Evolutionary conservation across 2,113 vertebrate species (phyloP).

Genomic region (Aleadryas rufinucha): DNA sequence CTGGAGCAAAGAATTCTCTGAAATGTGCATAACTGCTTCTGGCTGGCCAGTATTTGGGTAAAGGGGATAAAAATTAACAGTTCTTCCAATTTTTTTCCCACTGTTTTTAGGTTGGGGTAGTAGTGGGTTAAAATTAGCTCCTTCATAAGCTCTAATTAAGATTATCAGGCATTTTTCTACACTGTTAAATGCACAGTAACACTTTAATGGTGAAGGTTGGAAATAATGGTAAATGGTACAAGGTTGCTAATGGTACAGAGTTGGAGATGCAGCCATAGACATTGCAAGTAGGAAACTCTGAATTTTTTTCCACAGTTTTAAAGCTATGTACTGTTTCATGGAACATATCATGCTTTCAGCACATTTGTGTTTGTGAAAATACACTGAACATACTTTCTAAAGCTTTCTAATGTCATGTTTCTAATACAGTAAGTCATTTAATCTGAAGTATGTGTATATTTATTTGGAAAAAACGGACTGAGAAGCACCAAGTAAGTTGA

Average conservation of each 20-base stretch:
- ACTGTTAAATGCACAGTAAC: neutral
- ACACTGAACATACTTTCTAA: neutral
- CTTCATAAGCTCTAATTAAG: neutral
- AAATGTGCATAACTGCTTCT: accelerated
- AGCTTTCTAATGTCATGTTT: neutral
- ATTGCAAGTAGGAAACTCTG: neutral
- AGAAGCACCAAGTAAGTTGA: neutral
- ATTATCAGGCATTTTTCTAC: neutral
- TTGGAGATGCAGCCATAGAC: neutral
- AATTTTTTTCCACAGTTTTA: neutral
- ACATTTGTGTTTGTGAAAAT: neutral
- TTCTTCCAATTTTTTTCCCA: neutral
- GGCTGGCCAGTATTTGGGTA: neutral
- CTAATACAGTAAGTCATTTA: neutral
- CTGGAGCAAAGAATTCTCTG: neutral
- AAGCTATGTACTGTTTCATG: neutral
- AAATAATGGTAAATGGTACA: neutral
- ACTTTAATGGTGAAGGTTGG: neutral
- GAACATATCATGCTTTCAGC: accelerated
- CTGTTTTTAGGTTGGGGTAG: neutral
- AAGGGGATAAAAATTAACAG: neutral
- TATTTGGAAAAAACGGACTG: neutral
- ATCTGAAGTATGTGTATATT: neutral
- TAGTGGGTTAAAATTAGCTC: neutral
- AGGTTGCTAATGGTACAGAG: neutral